Evolutionary conservation across 92 coral and sea anemone species (phyloP), one percentile per base, ranked within the genome.

Genomic region (Phenganax subtilis): DNA sequence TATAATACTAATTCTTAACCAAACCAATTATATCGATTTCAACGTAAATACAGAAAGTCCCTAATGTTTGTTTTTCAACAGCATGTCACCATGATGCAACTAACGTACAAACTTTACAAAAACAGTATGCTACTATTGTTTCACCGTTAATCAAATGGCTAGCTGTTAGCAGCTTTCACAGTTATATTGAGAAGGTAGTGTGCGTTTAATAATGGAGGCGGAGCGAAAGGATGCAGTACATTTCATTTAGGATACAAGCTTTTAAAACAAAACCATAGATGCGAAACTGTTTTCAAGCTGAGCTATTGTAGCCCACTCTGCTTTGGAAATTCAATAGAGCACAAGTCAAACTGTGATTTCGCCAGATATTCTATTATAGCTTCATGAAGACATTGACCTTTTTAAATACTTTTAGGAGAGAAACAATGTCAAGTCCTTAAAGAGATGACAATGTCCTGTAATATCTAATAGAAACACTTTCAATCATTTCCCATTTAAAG

Each of bases 251-350:
- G 65, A 79, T 63, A 79, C 16, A 60, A 77, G 54, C 47, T 65
- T 79, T 79, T 69, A 52, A 51, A 64, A 79, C 83, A 79, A n/a
- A 65, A 64, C 74, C 83, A 79, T 61, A 74, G 51, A 52, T 62
- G 51, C 73, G 61, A 54, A 79, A 59, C 83, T 63, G 83, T 79
- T 79, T 63, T 79, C 83, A 79, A 7, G 83, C 83, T 79, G 83
- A 7, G 69, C 73, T 65, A 63, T 79, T 79, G 74, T 79, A 29
- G 53, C 74, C 47, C 73, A 51, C 69, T 65, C 12, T 14, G 55
- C 73, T 79, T 79, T 63, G 83, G 47, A 28, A 11, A 57, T 47
- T 30, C 54, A 31, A 51, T 30, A 10, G 64, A 20, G 81, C 44
- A 76, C 58, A 76, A 28, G 20, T 20, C 81, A 76, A 3, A 76